Conservation (phyloP, 2,113 vertebrate genomes). For the Halichoerus grypus region DNA sequence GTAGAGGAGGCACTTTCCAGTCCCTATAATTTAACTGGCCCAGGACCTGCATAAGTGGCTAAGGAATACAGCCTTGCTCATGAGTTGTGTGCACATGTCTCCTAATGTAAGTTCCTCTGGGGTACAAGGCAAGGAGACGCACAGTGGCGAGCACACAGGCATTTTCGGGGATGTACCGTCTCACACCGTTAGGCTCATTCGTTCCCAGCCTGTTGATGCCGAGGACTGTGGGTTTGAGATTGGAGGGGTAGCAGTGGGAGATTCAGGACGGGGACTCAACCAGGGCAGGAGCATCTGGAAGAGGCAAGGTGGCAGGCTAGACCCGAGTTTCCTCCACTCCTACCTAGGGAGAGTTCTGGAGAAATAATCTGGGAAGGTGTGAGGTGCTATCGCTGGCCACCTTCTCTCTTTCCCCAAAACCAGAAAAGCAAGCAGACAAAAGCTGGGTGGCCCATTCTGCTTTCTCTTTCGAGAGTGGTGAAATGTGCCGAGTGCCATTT, state of each 20-base stretch:
- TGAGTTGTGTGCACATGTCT: neutral
- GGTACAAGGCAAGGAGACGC: neutral
- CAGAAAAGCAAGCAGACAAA: neutral
- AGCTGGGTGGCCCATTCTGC: too few species aligned
- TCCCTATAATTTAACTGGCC: neutral
- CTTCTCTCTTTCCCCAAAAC: neutral
- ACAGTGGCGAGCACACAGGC: fast-evolving
- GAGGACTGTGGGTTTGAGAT: neutral
- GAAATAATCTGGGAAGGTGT: neutral
- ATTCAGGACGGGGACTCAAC: too few species aligned
- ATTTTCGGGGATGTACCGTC: fast-evolving
- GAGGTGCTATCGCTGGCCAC: too few species aligned
- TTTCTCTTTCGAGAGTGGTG: neutral
- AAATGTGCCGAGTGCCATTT: fast-evolving
- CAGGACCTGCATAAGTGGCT: neutral
- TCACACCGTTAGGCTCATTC: neutral
- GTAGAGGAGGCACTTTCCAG: too few species aligned
- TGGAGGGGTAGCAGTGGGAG: too few species aligned
- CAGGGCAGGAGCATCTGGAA: neutral
- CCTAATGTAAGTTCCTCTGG: neutral
- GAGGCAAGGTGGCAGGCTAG: too few species aligned
- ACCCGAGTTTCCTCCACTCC: neutral
- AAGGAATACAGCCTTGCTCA: neutral
- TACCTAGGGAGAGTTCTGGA: neutral
- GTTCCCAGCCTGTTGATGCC: neutral